Conservation (phyloP, 2,888 invertebrate genomes). For the Leptothorax acervorum region DNA sequence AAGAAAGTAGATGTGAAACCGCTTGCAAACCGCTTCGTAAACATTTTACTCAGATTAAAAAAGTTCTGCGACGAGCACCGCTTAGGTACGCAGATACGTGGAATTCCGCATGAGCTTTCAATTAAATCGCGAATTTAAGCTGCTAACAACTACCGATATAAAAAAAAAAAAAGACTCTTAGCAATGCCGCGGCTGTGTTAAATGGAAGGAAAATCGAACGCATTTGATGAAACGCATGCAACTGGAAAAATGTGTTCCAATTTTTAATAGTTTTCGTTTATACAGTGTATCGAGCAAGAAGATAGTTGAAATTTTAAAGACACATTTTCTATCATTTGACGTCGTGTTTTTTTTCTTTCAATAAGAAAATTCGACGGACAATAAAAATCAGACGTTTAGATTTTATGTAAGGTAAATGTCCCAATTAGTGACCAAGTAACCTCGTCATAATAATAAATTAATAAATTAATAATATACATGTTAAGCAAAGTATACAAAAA, state of each 20-base stretch:
- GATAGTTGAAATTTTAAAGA: not conserved
- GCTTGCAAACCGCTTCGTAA: conserved; percentile 46
- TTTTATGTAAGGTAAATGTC: no score
- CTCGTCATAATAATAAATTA: no score
- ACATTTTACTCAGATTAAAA: conserved; percentile 71
- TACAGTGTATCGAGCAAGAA: not conserved
- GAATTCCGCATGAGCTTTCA: conserved; percentile 45
- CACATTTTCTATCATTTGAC: not conserved
- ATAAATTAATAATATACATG: no score
- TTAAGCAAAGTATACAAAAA: no score
- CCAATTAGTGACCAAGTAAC: no score
- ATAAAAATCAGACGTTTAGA: not conserved
- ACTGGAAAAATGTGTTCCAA: not conserved
- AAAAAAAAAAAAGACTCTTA: conserved; percentile 23
- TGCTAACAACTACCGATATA: conserved; percentile 30
- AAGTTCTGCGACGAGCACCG: conserved; percentile 59
- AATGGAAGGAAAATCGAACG: conserved; percentile 4
- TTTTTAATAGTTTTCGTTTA: conserved; percentile 3
- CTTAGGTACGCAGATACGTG: conserved; percentile 29
- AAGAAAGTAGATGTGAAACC: not conserved
- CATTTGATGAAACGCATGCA: not conserved
- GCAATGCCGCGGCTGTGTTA: not conserved
- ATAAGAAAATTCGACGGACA: not conserved
- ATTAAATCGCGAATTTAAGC: conserved; percentile 50
- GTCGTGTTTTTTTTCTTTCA: not conserved